Conservation (phyloP, 2,797 vertebrate species). For the Simalia tracyae region DNA sequence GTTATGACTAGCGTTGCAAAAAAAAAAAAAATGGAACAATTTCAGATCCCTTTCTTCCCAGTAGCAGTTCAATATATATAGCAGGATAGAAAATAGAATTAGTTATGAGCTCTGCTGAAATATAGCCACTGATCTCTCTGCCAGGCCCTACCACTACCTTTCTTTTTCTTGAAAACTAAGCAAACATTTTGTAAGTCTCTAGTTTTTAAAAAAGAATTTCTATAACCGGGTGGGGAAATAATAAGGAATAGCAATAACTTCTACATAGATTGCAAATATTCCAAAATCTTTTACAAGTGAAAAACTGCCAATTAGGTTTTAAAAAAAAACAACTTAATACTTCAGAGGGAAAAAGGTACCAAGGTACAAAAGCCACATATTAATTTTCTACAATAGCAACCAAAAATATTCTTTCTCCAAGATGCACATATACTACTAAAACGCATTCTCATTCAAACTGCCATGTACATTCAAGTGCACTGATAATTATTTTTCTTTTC, state of each 20-base stretch:
- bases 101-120: constrained; percentile 23
- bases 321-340: neutral
- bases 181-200: constrained; percentile 31
- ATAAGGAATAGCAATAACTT: constrained; percentile 15
- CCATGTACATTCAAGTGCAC: neutral
- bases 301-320: neutral
- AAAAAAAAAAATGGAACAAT: neutral
- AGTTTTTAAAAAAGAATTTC: constrained; percentile 30
- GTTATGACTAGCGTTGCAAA: constrained; percentile 17
- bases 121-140: constrained; percentile 3
- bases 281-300: neutral
- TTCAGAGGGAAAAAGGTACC: neutral
- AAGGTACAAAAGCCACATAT: constrained; percentile 10
- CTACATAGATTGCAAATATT: constrained; percentile 6
- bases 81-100: constrained; percentile 22
- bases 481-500: neutral
- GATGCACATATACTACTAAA: neutral
- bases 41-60: constrained; percentile 9
- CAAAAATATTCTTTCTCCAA: neutral
- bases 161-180: constrained; percentile 33
- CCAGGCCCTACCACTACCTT: constrained; percentile 19
- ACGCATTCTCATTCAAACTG: neutral
- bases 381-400: neutral
- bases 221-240: constrained; percentile 4
- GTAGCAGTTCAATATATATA: neutral